Conservation (phyloP, 2,888 invertebrate genomes). For the Pseudococcus jackbeardsleyi region DNA sequence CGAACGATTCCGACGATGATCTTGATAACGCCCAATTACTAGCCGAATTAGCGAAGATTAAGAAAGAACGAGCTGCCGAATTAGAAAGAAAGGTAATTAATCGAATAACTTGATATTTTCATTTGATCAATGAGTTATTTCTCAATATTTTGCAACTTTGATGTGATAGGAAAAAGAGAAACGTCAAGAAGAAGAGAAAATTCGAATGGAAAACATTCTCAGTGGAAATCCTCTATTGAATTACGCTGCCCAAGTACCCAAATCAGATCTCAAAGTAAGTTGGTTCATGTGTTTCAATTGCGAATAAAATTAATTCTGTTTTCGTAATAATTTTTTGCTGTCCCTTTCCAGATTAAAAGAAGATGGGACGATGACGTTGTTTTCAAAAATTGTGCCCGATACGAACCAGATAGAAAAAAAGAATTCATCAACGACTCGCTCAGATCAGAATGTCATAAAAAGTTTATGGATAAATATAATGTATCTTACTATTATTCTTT, state of each 20-base stretch:
- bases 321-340: neutral
- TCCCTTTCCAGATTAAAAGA: slow-evolving; percentile 78
- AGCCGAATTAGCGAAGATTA: slow-evolving; percentile 95
- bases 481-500: neutral
- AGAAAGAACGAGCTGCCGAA: slow-evolving; percentile 93
- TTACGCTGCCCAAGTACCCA: slow-evolving; percentile 81
- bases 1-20: slow-evolving; percentile 76
- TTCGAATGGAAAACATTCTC: slow-evolving; percentile 97
- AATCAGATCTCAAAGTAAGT: slow-evolving; percentile 84
- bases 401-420: slow-evolving; percentile 92
- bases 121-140: neutral
- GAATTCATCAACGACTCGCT: slow-evolving; percentile 98
- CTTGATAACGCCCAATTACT: slow-evolving; percentile 90
- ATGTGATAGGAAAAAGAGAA: slow-evolving; percentile 83
- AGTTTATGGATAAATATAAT: slow-evolving; percentile 98
- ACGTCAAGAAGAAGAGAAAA: slow-evolving; percentile 94
- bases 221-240: slow-evolving; percentile 96
- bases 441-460: slow-evolving; percentile 98
- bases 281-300: neutral
- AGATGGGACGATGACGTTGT: slow-evolving; percentile 99
- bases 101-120: neutral
- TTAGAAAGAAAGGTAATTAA: slow-evolving; percentile 82
- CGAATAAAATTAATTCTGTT: neutral
- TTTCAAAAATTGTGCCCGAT: slow-evolving; percentile 98
- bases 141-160: slow-evolving; percentile 65